Evolutionary conservation across 1,140 invertebrate genomes (phyloP), one percentile per base, ranked within the genome.

Genomic region (Solenopsis invicta): DNA sequence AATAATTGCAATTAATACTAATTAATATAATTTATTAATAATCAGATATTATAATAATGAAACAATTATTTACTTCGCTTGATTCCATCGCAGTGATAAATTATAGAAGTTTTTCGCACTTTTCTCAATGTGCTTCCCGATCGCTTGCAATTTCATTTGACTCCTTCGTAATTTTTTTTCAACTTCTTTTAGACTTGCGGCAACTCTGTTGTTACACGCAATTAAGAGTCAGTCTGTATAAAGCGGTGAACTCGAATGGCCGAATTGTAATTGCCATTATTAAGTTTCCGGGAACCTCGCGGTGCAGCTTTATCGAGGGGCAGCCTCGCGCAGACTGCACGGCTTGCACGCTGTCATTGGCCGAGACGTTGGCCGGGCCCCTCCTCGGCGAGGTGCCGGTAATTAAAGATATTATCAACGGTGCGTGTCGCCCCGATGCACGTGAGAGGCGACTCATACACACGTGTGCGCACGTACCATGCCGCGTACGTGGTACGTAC

Each of bases 371-470:
- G 62, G 37, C 29, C 6, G 88, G 54, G 59, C 76, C 76, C 82
- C 77, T 84, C 61, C 59, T 82, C 69, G 52, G 85, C 82, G 87
- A 92, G 85, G 89, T 91, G 89, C 85, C 67, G 90, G 93, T 94
- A 94, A 94, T 94, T 94, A 94, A 94, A 94, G 94, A 94, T 94
- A 94, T 93, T 94, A 94, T 94, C 94, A 90, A 86, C 88, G 92
- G 91, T 94, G 93, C 93, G 93, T 94, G 93, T 94, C 93, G 91
- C 91, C 91, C 88, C 90, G 90, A 89, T 91, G 74, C 86, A 88
- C 72, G 81, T 87, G 85, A 80, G 85, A 87, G 77, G 78, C 85
- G 77, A 86, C 76, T 67, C 69, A 45, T n/a, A 87, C 81, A 87
- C 81, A 89, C 86, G 87, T 56, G 81, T 56, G 54, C n/a, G 61